phyloP scores from a whole-genome alignment of 2,888 invertebrate genomes.

The Uropetala carovei region DNA sequence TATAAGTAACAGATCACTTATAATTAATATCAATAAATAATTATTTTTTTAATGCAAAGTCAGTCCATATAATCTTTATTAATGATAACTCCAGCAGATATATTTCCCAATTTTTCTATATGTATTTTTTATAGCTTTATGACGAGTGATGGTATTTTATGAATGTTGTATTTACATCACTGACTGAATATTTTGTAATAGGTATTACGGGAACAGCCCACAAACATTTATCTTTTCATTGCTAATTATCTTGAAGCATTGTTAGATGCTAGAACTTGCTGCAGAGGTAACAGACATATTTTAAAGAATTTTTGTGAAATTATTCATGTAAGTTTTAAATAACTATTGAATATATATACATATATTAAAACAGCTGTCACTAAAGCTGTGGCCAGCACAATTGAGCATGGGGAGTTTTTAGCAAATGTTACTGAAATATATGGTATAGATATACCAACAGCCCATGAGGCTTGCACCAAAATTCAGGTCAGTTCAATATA shows the following conservation, averaged over 20 bases:
- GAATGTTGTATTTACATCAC: too few species aligned
- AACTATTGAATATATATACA: neutral
- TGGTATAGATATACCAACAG: conserved; percentile 8
- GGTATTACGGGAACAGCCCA: conserved; percentile 23
- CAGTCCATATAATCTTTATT: too few species aligned
- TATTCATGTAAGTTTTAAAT: neutral
- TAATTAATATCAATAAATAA: too few species aligned
- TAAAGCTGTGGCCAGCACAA: neutral
- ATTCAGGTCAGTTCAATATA: neutral
- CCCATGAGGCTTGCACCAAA: neutral
- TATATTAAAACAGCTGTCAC: neutral
- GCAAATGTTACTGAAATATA: conserved; percentile 3
- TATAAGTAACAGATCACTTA: too few species aligned
- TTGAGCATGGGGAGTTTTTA: conserved; percentile 3
- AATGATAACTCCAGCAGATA: too few species aligned
- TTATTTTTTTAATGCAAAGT: too few species aligned
- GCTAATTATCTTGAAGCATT: conserved; percentile 46
- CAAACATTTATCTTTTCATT: conserved; percentile 25
- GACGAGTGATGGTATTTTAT: too few species aligned
- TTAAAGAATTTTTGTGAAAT: neutral
- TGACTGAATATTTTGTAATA: neutral
- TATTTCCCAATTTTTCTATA: too few species aligned
- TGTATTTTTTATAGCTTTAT: too few species aligned
- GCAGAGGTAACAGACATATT: neutral
- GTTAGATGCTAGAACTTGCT: conserved; percentile 25